Conservation (phyloP, 2,797 vertebrate species). For the Chromobotia macracanthus region DNA sequence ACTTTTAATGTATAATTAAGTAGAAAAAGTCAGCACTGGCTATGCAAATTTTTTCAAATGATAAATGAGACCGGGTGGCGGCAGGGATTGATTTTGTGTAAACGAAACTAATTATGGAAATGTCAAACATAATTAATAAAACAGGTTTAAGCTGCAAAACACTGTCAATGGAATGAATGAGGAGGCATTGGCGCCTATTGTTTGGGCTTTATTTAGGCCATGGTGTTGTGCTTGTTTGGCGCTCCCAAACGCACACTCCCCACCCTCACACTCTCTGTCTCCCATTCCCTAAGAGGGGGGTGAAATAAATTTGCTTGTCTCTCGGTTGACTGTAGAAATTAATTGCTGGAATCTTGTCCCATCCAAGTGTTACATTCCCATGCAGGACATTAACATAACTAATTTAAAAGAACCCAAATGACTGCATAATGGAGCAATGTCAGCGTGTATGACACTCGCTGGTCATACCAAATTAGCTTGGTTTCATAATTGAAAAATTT, state of each 20-base stretch:
- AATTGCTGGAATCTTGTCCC: conserved; percentile 99
- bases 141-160: conserved; percentile 92
- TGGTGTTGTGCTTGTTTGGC: conserved; percentile 99
- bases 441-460: conserved; percentile 98
- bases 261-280: conserved; percentile 95
- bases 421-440: conserved; percentile 99
- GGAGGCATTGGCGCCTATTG: conserved; percentile 99
- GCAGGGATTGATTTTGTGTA: conserved; percentile 99
- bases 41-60: conserved; percentile 99
- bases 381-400: conserved; percentile 99
- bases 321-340: conserved; percentile 99
- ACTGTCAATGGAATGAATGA: conserved; percentile 94
- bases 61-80: conserved; percentile 99
- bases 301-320: conserved; percentile 99
- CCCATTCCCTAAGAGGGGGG: conserved; percentile 98
- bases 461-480: conserved; percentile 99
- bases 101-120: conserved; percentile 95
- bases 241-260: conserved; percentile 96
- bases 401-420: conserved; percentile 99
- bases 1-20: conserved; percentile 99
- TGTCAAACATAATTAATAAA: conserved; percentile 95
- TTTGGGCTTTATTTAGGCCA: conserved; percentile 99
- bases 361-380: conserved; percentile 99
- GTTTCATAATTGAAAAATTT: conserved; percentile 98
- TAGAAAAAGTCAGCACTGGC: conserved; percentile 99